These are phyloP conservation scores for Vulpes ferrilata DNA, from an alignment of 2,113 vertebrate genomes.

Conservation along the genomic window DNA sequence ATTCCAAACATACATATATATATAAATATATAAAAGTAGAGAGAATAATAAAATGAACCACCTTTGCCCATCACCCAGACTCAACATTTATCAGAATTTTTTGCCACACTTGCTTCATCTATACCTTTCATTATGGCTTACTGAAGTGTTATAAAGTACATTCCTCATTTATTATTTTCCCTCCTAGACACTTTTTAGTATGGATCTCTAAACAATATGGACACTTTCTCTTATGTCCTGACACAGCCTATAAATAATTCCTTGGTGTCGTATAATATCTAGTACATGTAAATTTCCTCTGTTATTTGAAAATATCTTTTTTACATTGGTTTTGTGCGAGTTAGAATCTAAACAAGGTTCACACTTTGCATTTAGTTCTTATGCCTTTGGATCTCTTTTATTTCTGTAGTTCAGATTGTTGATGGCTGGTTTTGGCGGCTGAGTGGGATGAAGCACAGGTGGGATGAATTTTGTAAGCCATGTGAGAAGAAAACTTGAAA, in stretches of 20 bases:
- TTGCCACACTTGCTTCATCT: neutral
- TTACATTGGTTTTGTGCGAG: constrained; percentile 10
- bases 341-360: constrained; percentile 3
- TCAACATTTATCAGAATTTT: neutral
- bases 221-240: neutral
- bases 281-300: neutral
- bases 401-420: neutral
- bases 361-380: neutral
- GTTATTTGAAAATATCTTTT: neutral
- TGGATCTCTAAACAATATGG: neutral
- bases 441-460: neutral
- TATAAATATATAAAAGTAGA: neutral
- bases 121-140: neutral
- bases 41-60: neutral
- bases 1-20: neutral
- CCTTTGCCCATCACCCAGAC: neutral
- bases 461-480: neutral
- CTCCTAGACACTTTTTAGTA: neutral
- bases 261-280: neutral
- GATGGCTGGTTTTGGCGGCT: neutral
- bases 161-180: neutral
- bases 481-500: constrained; percentile 19
- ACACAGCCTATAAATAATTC: neutral
- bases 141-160: neutral
- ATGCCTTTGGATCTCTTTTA: neutral